phyloP scores from a whole-genome alignment of 2,797 vertebrate genomes.

The Anguilla pacifica region DNA sequence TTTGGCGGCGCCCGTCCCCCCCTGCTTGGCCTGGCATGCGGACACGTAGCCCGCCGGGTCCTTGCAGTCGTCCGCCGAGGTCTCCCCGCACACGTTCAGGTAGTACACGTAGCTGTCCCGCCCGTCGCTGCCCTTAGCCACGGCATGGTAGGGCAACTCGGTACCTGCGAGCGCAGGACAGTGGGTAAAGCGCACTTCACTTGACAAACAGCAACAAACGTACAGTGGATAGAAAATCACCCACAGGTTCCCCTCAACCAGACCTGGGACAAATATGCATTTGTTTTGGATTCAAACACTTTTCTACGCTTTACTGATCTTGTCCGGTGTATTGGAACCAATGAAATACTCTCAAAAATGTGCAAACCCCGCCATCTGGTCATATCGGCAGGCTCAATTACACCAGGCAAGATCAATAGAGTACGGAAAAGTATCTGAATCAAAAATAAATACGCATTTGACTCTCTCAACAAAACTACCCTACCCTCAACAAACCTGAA shows the following conservation, averaged over 20 bases:
- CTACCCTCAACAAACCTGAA: background rate
- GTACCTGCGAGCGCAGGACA: conserved; percentile 41
- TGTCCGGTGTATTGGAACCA: no score
- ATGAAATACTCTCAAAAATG: no score
- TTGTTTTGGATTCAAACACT: no score
- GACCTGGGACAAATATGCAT: no score
- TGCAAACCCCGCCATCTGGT: no score
- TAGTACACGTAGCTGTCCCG: conserved; percentile 80
- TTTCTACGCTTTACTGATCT: no score
- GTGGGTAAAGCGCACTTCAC: background rate
- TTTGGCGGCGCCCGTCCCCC: conserved; percentile 47
- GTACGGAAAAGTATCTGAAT: no score
- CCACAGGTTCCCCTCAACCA: background rate
- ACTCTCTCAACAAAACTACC: no score
- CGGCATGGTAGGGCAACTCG: conserved; percentile 58
- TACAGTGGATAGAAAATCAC: background rate
- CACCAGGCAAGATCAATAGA: no score
- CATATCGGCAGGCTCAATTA: no score
- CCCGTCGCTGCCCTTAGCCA: conserved; percentile 54
- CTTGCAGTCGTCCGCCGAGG: conserved; percentile 56
- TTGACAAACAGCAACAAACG: background rate
- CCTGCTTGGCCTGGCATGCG: conserved; percentile 82
- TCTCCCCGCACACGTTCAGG: conserved; percentile 82
- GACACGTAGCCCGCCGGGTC: conserved; percentile 54
- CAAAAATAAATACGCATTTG: no score